Evolutionary conservation across 2,888 invertebrate genomes (phyloP).

Genomic region (Tiliacea aurago): DNA sequence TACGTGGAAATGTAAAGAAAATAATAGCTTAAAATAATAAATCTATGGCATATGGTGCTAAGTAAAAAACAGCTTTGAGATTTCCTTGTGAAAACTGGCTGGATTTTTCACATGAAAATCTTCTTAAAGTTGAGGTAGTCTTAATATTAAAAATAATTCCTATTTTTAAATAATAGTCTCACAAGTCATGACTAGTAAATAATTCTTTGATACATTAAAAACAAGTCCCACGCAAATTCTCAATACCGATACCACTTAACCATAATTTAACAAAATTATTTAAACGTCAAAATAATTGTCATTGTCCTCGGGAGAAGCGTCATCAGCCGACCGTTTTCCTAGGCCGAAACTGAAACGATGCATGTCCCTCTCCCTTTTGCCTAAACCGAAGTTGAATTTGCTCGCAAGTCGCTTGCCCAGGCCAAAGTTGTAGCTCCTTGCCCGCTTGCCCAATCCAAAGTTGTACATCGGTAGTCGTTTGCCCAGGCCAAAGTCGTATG

Average conservation of each 20-base stretch:
- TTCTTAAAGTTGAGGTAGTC: conserved; percentile 7
- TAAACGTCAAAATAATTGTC: conserved; percentile 82
- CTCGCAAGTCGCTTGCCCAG: conserved; percentile 88
- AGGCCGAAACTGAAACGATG: conserved; percentile 90
- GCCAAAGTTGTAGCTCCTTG: conserved; percentile 89
- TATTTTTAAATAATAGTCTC: not conserved
- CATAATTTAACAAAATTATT: conserved; percentile 66
- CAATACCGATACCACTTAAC: conserved; percentile 59
- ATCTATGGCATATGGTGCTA: not conserved
- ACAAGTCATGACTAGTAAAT: conserved; percentile 50
- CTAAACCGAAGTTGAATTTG: conserved; percentile 90
- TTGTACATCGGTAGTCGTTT: conserved; percentile 86
- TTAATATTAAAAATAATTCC: conserved; percentile 4
- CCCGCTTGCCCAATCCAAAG: conserved; percentile 89
- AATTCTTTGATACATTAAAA: conserved; percentile 55
- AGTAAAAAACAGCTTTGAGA: conserved; percentile 31
- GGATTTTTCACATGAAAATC: conserved; percentile 81
- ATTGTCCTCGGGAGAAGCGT: conserved; percentile 74
- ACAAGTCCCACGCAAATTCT: conserved; percentile 70
- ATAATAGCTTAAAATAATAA: not conserved
- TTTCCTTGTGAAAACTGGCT: conserved; percentile 84
- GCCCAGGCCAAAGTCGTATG: conserved; percentile 87
- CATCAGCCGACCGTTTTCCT: conserved; percentile 87
- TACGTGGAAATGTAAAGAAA: conserved; percentile 55
- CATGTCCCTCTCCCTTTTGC: conserved; percentile 89